Base-by-base conservation (phyloP, 2,888 invertebrate genomes). In the Orthosia gothica region DNA sequence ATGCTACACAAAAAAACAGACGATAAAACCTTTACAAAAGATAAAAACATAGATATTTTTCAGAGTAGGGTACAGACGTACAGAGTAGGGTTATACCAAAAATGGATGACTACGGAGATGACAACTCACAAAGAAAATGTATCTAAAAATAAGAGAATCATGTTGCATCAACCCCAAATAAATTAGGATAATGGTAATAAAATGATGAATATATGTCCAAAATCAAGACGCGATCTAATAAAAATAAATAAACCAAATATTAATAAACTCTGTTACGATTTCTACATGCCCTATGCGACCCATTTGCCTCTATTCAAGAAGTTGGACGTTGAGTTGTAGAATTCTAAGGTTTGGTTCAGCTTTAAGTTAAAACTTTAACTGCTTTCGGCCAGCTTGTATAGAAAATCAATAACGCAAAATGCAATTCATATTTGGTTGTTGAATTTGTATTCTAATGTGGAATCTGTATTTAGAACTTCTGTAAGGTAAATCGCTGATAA, bases 351-450 rank as follows among this genome's bases (percentile, higher is more conserved):
- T 76, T 20, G 55, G 67, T 81, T 69, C 65, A 68, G 61, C 65
- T 68, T 50, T 49, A n/a, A n/a, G n/a, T n/a, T n/a, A 70, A 70
- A 81, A 76, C 69, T 81, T 74, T 45, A 70, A 61, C 66, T 61
- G 67, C 74, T 45, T 68, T 54, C 59, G 66, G 66, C 47, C 40
- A 68, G 66, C 67, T 82, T 57, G 55, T 74, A 65, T 77, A 18
- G 82, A 74, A 71, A 82, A 78, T 82, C 78, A 82, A 82, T 82
- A 82, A 52, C 23, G 61, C 32, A 15, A 52, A 50, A 70, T 81
- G 68, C 50, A 69, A 69, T 69, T 71, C 82, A 52, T 55, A 61
- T 73, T 70, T 67, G 50, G 20, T 61, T 63, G 61, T 26, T 67
- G 66, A 57, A 65, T 32, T 15, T 49, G 79, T 5, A 69, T 66